Evolutionary conservation across 2,797 vertebrate species (phyloP), one percentile per base, ranked within the genome.

Genomic region (Scomberomorus guttatus): DNA sequence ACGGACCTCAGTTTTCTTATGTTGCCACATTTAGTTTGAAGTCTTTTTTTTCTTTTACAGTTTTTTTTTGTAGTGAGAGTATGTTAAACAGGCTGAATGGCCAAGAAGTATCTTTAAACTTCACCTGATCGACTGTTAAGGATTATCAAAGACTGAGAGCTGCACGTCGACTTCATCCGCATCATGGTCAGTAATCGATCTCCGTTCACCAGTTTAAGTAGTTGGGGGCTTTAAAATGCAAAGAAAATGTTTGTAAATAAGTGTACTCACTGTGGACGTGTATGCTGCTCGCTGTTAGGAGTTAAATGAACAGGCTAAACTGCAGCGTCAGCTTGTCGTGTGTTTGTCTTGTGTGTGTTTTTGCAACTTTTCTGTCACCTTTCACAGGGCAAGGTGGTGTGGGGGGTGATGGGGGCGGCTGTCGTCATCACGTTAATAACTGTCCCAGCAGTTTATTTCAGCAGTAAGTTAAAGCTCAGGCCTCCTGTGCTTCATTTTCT

Each of bases 401-500:
- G 89, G 82, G 92, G 81, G 82, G 48, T 91, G 79, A 34, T 93
- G 32, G 95, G 92, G 75, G 90, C 90, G 63, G 91, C 81, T 90
- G 95, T 92, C 88, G 87, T 96, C 92, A 92, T 95, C 93, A 91
- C 82, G 50, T 75, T 95, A 63, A 95, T 96, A 73, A 90, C 91
- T 2, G 91, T 96, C 74, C 89, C 93, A 29, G 92, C 95, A 0
- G 88, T 96, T 84, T 93, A 94, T 89, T 78, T 93, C 37, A 93
- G 94, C 89, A 93, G 96, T 96, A 92, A 95, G 96, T 94, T 7
- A 2, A 0, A 44, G 46, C 14, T 29, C 83, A 11, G 65, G 37
- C 57, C 37, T 44, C 50, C 1, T 20, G 3, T 25, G 54, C 44
- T 18, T 3, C 3, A 51, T 20, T 15, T 6, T 37, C 29, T 61